Evolutionary conservation across 2,113 vertebrate genomes (phyloP), one percentile per base, ranked within the genome.

Genomic region (Rostratula benghalensis): DNA sequence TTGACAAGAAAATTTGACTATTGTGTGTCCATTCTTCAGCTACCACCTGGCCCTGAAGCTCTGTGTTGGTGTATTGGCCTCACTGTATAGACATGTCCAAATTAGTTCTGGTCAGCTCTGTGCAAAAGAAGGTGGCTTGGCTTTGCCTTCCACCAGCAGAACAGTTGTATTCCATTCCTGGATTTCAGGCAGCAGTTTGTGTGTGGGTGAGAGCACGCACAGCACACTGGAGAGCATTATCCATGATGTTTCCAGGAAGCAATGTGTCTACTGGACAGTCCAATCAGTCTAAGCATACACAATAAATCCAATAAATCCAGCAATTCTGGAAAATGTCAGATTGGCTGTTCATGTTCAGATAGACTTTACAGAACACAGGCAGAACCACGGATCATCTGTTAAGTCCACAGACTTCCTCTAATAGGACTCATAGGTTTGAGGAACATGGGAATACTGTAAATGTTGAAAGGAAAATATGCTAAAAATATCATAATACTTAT

Each of bases 291-390:
- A 28, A 76, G 46, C 69, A 51, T 33, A 6, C 39, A 54, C 20
- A 74, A 50, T 68, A 93, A 95, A 92, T 91, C 41, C 5, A 85
- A 57, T 75, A 84, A 87, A 75, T 82, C 51, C 87, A 75, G 25
- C 0, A 1, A 87, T 70, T 76, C 86, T 89, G 51, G 81, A 78
- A 91, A 91, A 68, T 1, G 0, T 71, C 87, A 87, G 64, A 45
- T 67, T 64, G 50, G 37, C 63, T 81, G 10, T 90, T 39, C 0
- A 0, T 63, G 43, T 78, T 94, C 77, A 68, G 57, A 68, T 7
- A 63, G 84, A 57, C 73, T 84, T 82, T 69, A n/a, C 37, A 78
- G 84, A 75, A 23, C 24, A 20, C 16, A 60, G 65, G 16, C 74
- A 79, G 75, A 95, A 33, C 12, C 78, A 79, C 0, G 0, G 20